These are phyloP conservation scores for Nomada flava DNA, from an alignment of 2,888 invertebrate species.

Conservation along the genomic window DNA sequence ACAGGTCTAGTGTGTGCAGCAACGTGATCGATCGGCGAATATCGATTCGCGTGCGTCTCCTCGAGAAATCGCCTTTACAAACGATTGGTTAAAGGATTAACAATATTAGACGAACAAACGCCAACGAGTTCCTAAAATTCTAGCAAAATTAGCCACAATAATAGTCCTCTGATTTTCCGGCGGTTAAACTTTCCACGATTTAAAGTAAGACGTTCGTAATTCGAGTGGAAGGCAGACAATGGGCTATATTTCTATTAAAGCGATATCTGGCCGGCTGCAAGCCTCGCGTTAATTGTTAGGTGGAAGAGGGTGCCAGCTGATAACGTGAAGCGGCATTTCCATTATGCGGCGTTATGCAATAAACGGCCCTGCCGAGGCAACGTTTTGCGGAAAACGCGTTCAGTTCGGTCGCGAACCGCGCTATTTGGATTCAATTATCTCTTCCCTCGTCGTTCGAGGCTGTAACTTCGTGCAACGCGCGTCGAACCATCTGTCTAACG, in stretches of 20 bases:
- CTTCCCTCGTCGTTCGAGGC: neutral
- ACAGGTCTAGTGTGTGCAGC: neutral
- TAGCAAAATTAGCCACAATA: too few relatives aligned
- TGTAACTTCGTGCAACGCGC: neutral
- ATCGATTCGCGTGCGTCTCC: slow-evolving; percentile 20
- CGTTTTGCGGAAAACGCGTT: slow-evolving; percentile 16
- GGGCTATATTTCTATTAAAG: slow-evolving; percentile 15
- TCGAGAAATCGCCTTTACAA: neutral
- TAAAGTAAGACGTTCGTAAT: neutral
- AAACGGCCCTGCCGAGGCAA: neutral
- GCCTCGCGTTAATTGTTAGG: slow-evolving; percentile 20
- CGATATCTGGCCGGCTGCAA: slow-evolving; percentile 7
- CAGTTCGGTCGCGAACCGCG: neutral
- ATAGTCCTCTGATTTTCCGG: too few relatives aligned
- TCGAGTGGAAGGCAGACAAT: neutral
- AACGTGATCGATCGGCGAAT: neutral
- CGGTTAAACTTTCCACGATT: too few relatives aligned
- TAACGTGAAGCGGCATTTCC: slow-evolving; percentile 15
- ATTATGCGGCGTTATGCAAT: slow-evolving; percentile 19
- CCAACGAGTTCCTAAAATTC: too few relatives aligned
- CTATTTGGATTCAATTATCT: slow-evolving; percentile 31
- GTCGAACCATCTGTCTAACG: neutral
- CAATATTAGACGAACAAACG: too few relatives aligned
- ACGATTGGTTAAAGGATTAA: neutral
- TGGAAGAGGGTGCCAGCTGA: slow-evolving; percentile 6